Conservation (phyloP, 2,113 vertebrate species). For the Puffinus mauretanicus region DNA sequence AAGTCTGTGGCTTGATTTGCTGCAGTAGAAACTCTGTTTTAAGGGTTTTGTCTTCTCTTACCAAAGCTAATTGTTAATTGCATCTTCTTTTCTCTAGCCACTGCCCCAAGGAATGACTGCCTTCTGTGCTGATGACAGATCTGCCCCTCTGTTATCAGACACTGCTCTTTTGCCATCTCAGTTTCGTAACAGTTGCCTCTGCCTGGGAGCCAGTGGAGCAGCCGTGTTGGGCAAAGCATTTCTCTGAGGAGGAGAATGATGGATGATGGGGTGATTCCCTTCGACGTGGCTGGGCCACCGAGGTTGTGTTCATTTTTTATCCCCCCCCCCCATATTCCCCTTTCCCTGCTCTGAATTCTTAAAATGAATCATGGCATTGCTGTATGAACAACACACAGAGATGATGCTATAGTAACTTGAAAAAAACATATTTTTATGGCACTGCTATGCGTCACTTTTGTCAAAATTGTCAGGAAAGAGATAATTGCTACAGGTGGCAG, state of each 20-base stretch:
- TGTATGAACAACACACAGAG: not conserved
- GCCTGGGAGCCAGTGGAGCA: not conserved
- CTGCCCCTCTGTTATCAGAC: slow-evolving; percentile 6
- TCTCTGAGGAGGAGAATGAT: not conserved
- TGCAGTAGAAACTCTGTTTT: not conserved
- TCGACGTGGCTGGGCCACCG: not conserved
- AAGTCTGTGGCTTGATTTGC: slow-evolving; percentile 26
- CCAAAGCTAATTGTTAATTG: slow-evolving; percentile 62
- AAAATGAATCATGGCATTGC: not conserved
- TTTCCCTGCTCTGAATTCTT: not conserved
- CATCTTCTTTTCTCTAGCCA: slow-evolving; percentile 26
- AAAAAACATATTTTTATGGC: not conserved
- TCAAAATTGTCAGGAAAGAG: not conserved
- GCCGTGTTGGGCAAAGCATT: not conserved
- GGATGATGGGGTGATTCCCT: not conserved
- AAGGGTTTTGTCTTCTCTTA: slow-evolving; percentile 32
- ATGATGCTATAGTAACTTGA: not conserved
- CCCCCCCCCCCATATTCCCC: not conserved
- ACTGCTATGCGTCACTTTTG: not conserved
- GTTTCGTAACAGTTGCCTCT: not conserved
- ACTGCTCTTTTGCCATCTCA: slow-evolving; percentile 19
- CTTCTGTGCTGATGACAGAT: slow-evolving; percentile 50
- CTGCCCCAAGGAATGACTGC: slow-evolving; percentile 8
- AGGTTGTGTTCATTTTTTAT: not conserved
- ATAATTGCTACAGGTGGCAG: not conserved